Conservation (phyloP, 2,113 vertebrate genomes). For the Paralichthys olivaceus region DNA sequence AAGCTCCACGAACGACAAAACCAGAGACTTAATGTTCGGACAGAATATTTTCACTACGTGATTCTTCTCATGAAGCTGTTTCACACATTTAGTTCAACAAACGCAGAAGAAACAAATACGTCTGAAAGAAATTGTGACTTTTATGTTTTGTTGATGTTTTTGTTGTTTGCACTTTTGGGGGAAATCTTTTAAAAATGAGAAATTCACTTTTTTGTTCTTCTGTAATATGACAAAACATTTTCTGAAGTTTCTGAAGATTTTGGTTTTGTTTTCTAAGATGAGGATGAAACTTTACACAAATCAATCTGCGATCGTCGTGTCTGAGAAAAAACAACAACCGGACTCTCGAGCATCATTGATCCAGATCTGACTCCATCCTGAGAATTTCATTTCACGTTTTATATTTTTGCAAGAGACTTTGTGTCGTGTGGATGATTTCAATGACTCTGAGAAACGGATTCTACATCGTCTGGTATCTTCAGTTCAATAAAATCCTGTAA, state of each 20-base stretch:
- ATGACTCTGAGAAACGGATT: not conserved
- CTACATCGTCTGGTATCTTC: not conserved
- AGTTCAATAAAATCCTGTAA: not conserved
- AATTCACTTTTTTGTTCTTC: constrained; percentile 24
- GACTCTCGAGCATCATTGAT: not conserved
- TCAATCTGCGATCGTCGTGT: constrained; percentile 29
- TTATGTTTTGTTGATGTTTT: not conserved
- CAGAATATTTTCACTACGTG: too few relatives aligned
- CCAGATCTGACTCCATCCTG: constrained; percentile 27
- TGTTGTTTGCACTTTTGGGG: constrained; percentile 55
- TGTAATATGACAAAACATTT: not conserved
- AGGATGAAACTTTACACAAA: not conserved
- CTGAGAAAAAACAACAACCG: constrained; percentile 1
- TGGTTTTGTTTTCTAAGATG: not conserved
- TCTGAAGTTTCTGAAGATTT: not conserved
- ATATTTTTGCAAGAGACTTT: constrained; percentile 60
- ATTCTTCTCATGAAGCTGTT: too few relatives aligned
- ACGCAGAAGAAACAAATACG: constrained; percentile 15
- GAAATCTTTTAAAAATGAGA: not conserved
- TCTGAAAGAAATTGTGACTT: not conserved
- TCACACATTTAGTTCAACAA: too few relatives aligned
- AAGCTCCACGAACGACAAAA: too few relatives aligned
- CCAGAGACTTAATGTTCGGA: too few relatives aligned
- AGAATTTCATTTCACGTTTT: constrained; percentile 53
- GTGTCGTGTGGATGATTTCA: constrained; percentile 3